Base-by-base conservation (phyloP, 2,113 vertebrate genomes). In the Haemorhous mexicanus region DNA sequence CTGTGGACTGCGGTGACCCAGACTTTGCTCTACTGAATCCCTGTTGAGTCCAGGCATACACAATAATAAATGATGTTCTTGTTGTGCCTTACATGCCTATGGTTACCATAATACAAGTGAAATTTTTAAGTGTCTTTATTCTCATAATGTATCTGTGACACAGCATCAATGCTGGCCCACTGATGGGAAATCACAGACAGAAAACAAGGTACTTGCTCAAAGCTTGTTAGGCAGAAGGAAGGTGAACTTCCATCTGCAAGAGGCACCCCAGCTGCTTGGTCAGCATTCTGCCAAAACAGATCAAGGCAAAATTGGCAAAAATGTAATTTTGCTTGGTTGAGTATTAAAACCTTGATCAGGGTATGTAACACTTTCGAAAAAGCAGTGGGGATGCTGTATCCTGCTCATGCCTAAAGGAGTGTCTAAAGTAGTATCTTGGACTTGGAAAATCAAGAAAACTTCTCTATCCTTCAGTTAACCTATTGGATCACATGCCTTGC, bases 131-230 rank as follows among this genome's bases (percentile, higher is more conserved):
- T 37, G 22, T 16, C 41, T 85, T 91, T 47, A 79, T 63, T 55
- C 18, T 55, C 13, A 47, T 7, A 30, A 46, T 19, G 2, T 39
- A 33, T 16, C 47, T 62, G 62, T 72, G 77, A 56, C 21, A 20
- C 4, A n/a, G 33, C 41, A 87, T 26, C 24, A 37, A 0, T 41
- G 73, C 13, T 22, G 50, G 58, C 9, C 35, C 0, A 1, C 13
- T 84, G 44, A 58, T 16, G 5, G 26, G 35, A 69, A 73, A 49
- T 16, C 41, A 52, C n/a, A 67, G 53, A 37, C 28, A 28, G 52
- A 53, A 33, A 12, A 69, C 27, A 39, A 33, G 7, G 37, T 13
- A 46, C 5, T 30, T 46, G 33, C 77, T 49, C 50, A 62, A 32
- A 37, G 28, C 17, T 77, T 56, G 16, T 24, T 21, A 33, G 20